Evolutionary conservation across 2,113 vertebrate genomes (phyloP).

Genomic region (Leptocoma aspasia): DNA sequence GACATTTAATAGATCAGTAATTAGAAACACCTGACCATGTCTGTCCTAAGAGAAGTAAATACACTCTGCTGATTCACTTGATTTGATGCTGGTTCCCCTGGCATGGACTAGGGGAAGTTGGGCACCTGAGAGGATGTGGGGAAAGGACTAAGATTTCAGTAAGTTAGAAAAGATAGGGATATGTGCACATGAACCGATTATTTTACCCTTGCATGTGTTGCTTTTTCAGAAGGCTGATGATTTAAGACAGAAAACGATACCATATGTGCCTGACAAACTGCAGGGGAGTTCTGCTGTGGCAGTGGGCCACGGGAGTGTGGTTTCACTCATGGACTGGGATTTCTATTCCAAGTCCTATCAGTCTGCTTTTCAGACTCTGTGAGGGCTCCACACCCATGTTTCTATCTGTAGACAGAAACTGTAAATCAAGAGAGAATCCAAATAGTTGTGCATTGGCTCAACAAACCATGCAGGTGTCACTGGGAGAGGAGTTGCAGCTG

Average conservation of each 20-base stretch:
- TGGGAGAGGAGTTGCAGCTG: background rate
- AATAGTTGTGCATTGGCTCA: background rate
- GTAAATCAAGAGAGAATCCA: background rate
- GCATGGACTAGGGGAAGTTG: background rate
- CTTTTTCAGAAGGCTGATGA: background rate
- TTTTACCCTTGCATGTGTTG: background rate
- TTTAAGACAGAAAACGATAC: background rate
- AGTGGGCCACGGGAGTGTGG: background rate
- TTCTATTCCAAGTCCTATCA: background rate
- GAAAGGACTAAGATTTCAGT: background rate
- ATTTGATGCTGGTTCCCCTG: background rate
- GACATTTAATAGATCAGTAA: background rate
- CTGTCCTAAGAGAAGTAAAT: background rate
- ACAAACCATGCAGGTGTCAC: background rate
- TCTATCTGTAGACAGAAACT: background rate
- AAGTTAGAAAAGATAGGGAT: background rate
- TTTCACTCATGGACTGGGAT: background rate
- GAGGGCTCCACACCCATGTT: background rate
- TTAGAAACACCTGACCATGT: background rate
- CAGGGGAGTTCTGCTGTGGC: background rate
- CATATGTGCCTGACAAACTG: background rate
- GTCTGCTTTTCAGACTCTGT: background rate
- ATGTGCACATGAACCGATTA: background rate
- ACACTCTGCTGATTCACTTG: background rate
- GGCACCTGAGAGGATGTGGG: background rate